These are phyloP conservation scores for Helostoma temminkii DNA, from an alignment of 2,797 vertebrate genomes.

Conservation along the genomic window DNA sequence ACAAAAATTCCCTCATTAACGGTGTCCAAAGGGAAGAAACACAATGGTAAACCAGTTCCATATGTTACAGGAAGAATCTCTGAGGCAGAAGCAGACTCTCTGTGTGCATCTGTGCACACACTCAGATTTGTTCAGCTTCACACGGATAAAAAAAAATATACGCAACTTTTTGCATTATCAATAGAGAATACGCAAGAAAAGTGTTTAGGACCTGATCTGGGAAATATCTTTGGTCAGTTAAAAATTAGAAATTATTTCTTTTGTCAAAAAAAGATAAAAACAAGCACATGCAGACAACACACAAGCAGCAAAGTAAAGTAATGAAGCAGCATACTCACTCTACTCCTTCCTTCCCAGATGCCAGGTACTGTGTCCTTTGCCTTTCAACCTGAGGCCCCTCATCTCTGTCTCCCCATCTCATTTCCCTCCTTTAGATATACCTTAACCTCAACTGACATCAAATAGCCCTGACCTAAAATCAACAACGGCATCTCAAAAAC, in stretches of 20 bases:
- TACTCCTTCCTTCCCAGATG: constrained; percentile 57
- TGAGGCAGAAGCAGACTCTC: constrained; percentile 45
- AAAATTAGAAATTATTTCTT: not conserved
- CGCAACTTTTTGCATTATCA: not conserved
- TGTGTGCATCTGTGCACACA: constrained; percentile 60
- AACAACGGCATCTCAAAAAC: constrained; percentile 34
- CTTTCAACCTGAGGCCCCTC: constrained; percentile 62
- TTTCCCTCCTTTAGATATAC: constrained; percentile 58
- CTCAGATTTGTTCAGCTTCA: constrained; percentile 26
- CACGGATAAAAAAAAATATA: not conserved
- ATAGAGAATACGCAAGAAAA: not conserved
- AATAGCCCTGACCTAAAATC: constrained; percentile 58
- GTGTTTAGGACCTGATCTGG: not conserved
- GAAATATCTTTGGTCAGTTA: not conserved
- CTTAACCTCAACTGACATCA: constrained; percentile 60
- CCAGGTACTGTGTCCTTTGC: constrained; percentile 71
- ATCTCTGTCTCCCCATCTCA: constrained; percentile 47
- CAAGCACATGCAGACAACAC: not conserved
- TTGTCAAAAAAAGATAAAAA: not conserved
- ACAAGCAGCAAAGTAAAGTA: constrained; percentile 33
- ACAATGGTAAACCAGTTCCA: constrained; percentile 63
- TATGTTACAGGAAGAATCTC: constrained; percentile 72
- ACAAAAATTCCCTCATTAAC: constrained; percentile 70
- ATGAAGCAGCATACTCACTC: constrained; percentile 78
- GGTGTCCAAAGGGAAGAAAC: constrained; percentile 69